These are phyloP conservation scores for Plutomurus gul DNA, from an alignment of 1,140 invertebrate genomes.

Conservation along the genomic window DNA sequence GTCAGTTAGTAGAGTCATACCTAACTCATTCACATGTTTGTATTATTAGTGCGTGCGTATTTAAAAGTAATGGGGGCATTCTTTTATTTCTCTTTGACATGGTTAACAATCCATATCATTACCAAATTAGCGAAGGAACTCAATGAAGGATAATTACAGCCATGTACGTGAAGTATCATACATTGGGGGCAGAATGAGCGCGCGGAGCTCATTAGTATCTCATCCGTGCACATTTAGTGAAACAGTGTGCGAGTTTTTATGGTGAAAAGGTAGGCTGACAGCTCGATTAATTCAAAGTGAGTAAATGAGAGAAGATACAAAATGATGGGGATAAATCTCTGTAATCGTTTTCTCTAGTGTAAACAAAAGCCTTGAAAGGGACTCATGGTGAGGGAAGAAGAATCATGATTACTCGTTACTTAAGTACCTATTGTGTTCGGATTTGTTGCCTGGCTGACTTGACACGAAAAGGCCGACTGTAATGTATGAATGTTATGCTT, in stretches of 20 bases:
- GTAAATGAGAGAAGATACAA: slow-evolving; percentile 21
- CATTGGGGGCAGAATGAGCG: not conserved
- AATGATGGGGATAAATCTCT: slow-evolving; percentile 12
- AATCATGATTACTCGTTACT: slow-evolving; percentile 23
- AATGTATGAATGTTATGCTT: too few species aligned
- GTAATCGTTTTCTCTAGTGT: slow-evolving; percentile 8
- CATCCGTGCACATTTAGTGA: not conserved
- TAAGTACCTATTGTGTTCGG: slow-evolving; percentile 26
- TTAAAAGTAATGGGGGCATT: too few species aligned
- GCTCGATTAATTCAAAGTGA: slow-evolving; percentile 24
- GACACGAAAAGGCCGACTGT: slow-evolving; percentile 23
- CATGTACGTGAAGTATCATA: not conserved
- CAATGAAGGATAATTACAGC: too few species aligned
- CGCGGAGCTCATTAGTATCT: not conserved
- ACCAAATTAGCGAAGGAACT: too few species aligned
- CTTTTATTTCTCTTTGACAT: too few species aligned
- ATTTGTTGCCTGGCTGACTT: slow-evolving; percentile 17
- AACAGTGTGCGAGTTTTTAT: not conserved
- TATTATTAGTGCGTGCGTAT: too few species aligned
- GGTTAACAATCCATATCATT: too few species aligned
- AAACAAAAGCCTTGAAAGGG: slow-evolving; percentile 18
- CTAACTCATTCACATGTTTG: too few species aligned
- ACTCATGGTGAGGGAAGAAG: slow-evolving; percentile 14
- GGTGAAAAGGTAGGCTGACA: slow-evolving; percentile 1
- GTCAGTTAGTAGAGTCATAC: too few species aligned